These are phyloP conservation scores for Parazoanthus swiftii DNA, from an alignment of 92 coral and sea anemone genomes.

Conservation along the genomic window DNA sequence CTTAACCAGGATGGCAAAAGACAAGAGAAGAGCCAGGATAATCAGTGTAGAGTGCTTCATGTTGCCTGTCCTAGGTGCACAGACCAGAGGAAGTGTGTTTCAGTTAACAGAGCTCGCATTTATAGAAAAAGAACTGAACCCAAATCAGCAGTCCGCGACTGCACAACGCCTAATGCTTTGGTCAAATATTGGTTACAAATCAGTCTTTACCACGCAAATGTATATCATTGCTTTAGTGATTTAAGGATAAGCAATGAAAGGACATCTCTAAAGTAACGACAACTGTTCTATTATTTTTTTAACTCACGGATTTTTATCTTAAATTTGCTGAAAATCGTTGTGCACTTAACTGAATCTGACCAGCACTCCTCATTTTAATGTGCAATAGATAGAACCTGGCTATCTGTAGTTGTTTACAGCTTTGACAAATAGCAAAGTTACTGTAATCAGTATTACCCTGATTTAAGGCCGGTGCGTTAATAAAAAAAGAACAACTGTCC, in stretches of 20 bases:
- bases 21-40: not conserved
- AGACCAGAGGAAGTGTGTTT: too few relatives aligned
- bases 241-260: not conserved
- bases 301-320: not conserved
- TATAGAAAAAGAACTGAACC: too few relatives aligned
- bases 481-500: too few relatives aligned
- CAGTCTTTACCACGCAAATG: not conserved
- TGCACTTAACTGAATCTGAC: not conserved
- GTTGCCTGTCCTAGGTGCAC: not conserved
- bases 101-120: too few relatives aligned
- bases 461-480: not conserved
- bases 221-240: too few relatives aligned
- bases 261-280: not conserved
- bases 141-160: too few relatives aligned
- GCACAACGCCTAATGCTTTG: not conserved
- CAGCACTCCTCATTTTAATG: too few relatives aligned
- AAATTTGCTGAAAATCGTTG: not conserved
- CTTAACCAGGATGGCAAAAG: conserved; percentile 5
- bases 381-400: not conserved
- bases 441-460: not conserved
- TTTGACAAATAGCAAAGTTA: not conserved
- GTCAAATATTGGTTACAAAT: not conserved
- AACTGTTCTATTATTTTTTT: not conserved
- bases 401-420: not conserved
- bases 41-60: not conserved